Base-by-base conservation (phyloP, 2,888 invertebrate species). In the Halictus quadricinctus region DNA sequence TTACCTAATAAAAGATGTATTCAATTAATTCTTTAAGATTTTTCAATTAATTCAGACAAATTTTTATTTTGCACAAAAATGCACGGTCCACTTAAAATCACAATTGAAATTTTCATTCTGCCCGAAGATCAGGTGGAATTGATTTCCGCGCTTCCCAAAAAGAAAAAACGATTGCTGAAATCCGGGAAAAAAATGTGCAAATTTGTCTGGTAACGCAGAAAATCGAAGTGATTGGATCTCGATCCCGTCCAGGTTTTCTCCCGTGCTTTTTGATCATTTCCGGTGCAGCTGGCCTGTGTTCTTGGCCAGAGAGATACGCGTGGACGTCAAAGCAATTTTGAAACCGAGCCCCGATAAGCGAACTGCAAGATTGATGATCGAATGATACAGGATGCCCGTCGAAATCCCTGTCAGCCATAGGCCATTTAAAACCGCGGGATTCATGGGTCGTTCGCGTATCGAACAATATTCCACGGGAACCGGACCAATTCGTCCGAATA, bases 311-410 rank as follows among this genome's bases (percentile, higher is more conserved):
- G 50, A 46, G 36, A 15, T 69, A 77, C 70, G 43, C 48, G 48
- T 6, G 36, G 6, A 2, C 60, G 36, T 75, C 75, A 66, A 72
- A n/a, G 50, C 87, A 83, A 85, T 85, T 89, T 86, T 80, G 80
- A 88, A 85, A 84, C 78, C 82, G 88, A 78, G 54, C 76, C 60
- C 80, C 82, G 88, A 88, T 90, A 89, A 88, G 82, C 86, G 87
- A 41, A 74, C 75, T 41, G 83, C 79, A 83, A 88, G 87, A 90
- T 90, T 88, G 90, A 90, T 89, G 90, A 89, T 88, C 82, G 88
- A 88, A 90, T 89, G 88, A 90, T 90, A 85, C 74, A 84, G 84
- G 80, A 84, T 88, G 84, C 76, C 81, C 82, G 81, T 85, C 87
- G 85, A 89, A 89, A 88, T 85, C 81, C 83, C 86, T 80, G 90